Base-by-base conservation (phyloP, 2,113 vertebrate species). In the Nettapus auritus region DNA sequence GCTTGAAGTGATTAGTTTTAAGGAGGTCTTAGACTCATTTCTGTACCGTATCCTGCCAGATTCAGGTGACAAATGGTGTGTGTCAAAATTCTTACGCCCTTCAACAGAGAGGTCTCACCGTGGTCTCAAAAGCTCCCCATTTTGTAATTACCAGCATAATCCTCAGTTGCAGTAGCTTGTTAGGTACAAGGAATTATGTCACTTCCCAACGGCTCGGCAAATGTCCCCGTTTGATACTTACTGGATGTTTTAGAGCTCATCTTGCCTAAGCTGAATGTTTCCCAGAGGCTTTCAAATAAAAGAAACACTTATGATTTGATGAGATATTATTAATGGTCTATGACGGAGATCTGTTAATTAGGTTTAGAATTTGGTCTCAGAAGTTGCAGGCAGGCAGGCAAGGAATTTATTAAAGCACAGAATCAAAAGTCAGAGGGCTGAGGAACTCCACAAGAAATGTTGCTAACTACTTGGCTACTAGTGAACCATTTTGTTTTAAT, bases 341-440 rank as follows among this genome's bases (percentile, higher is more conserved):
- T 69, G 70, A 89, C 75, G 91, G 70, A 0, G 2, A 88, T 97
- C 89, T 97, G 82, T 79, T 98, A 96, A 95, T 97, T 28, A 50
- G 88, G 88, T 96, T 98, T 82, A 96, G 88, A 95, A 97, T 97
- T 95, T 96, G 80, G 77, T 95, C 77, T 91, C 74, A 86, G 93
- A 97, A 96, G 60, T 73, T 93, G 78, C 80, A 91, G 82, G 80
- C 95, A 95, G 96, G 81, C 94, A 91, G 77, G 82, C 87, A 97
- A 86, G 71, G 55, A 36, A 11, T 91, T 95, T 94, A 57, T 95
- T 94, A 97, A 95, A 96, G 62, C 67, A 92, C 68, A 96, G 89
- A 97, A 96, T 96, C 74, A 82, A 93, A 95, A 95, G 56, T 62
- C 80, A 92, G 66, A 64, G 50, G 46, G 34, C 66, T 84, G 52